Evolutionary conservation across 2,113 vertebrate genomes (phyloP).

Genomic region (Takifugu flavidus): DNA sequence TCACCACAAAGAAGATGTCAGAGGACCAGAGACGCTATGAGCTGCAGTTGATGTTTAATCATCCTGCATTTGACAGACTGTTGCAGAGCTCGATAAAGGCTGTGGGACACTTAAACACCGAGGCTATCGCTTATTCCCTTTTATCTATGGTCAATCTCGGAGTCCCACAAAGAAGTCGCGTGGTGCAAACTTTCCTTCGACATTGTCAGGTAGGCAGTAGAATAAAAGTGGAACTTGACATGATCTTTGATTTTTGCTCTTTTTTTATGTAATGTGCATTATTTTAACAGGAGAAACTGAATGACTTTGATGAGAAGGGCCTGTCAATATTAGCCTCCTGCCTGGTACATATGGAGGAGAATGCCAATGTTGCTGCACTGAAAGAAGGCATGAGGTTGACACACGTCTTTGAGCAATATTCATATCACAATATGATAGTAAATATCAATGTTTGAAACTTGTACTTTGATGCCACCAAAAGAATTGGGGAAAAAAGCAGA

Average conservation of each 20-base stretch:
- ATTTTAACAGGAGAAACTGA: slow-evolving; percentile 83
- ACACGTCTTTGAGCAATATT: too few relatives aligned
- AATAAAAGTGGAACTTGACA: neutral
- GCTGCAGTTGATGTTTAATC: slow-evolving; percentile 80
- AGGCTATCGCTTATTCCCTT: slow-evolving; percentile 75
- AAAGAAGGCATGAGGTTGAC: slow-evolving; percentile 78
- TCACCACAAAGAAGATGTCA: slow-evolving; percentile 70
- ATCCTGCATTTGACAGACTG: slow-evolving; percentile 74
- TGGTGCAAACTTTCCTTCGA: slow-evolving; percentile 85
- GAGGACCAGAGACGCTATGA: slow-evolving; percentile 78
- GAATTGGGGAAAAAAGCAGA: too few relatives aligned
- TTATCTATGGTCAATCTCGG: slow-evolving; percentile 78
- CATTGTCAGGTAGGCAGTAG: slow-evolving; percentile 78
- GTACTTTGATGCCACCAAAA: too few relatives aligned
- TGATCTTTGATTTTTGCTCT: neutral
- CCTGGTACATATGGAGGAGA: slow-evolving; percentile 74
- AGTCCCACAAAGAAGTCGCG: slow-evolving; percentile 78
- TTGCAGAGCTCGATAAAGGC: slow-evolving; percentile 71
- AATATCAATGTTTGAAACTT: too few relatives aligned
- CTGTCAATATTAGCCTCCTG: slow-evolving; percentile 79
- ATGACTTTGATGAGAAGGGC: slow-evolving; percentile 79
- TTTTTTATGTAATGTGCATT: neutral
- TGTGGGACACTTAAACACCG: slow-evolving; percentile 48
- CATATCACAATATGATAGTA: too few relatives aligned
- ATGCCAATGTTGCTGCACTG: slow-evolving; percentile 78